These are phyloP conservation scores for Nomada hirtipes DNA, from an alignment of 2,888 invertebrate species.

Conservation along the genomic window DNA sequence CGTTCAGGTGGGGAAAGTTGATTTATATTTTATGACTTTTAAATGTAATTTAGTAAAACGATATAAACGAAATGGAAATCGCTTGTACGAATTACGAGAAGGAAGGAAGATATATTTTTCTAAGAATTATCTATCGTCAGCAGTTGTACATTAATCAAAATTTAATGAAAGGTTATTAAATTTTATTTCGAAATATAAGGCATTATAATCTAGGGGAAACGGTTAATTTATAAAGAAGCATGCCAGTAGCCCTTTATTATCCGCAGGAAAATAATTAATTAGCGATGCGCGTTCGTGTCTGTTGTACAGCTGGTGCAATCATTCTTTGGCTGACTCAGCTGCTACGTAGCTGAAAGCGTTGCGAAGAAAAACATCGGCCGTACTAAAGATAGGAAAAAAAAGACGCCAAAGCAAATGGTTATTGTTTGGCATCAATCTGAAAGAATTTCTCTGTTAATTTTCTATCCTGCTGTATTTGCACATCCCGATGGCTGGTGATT, in stretches of 20 bases:
- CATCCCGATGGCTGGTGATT: background rate
- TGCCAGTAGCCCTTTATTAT: conserved; percentile 55
- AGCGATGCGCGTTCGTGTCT: conserved; percentile 56
- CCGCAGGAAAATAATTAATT: conserved; percentile 67
- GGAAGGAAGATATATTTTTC: background rate
- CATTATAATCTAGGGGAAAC: background rate
- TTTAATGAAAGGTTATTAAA: background rate
- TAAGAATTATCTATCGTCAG: background rate
- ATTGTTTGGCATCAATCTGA: conserved; percentile 53
- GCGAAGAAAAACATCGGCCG: conserved; percentile 53
- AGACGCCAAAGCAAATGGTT: conserved; percentile 40
- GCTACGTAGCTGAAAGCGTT: conserved; percentile 48
- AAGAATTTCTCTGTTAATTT: conserved; percentile 50
- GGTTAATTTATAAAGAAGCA: conserved; percentile 54
- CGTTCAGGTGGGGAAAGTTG: conserved; percentile 14
- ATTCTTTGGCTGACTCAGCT: conserved; percentile 65
- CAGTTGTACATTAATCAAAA: conserved; percentile 15
- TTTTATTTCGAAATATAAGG: conserved; percentile 3
- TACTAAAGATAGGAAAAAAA: conserved; percentile 47
- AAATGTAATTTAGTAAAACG: background rate
- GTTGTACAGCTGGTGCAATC: conserved; percentile 60
- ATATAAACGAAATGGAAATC: too few relatives aligned
- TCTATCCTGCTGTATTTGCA: background rate
- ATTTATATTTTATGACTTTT: conserved; percentile 4
- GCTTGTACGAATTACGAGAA: too few relatives aligned